Evolutionary conservation across 2,888 invertebrate species (phyloP).

Genomic region (Eupithecia subumbrata): DNA sequence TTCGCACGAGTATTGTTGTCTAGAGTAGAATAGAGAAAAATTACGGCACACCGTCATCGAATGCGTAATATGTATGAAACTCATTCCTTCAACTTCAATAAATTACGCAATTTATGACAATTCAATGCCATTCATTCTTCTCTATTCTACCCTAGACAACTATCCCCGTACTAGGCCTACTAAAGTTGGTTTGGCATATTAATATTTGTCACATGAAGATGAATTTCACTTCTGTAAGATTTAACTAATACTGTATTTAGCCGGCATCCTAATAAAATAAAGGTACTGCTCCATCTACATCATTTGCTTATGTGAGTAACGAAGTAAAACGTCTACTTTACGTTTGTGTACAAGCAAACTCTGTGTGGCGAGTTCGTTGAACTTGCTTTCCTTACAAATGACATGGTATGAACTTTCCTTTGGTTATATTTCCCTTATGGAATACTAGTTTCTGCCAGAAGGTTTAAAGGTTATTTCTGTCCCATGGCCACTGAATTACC

Average conservation of each 20-base stretch:
- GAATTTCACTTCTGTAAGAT: not conserved
- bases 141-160: no score
- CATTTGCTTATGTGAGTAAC: constrained; percentile 34
- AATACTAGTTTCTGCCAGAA: not conserved
- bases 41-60: no score
- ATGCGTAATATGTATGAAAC: no score
- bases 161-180: no score
- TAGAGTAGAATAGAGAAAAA: no score
- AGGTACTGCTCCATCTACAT: constrained; percentile 34
- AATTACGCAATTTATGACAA: no score
- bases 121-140: no score
- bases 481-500: no score
- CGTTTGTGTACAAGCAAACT: constrained; percentile 17
- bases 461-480: no score
- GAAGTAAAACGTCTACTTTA: constrained; percentile 34
- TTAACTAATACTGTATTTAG: not conserved
- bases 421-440: not conserved
- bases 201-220: not conserved
- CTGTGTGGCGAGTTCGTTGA: constrained; percentile 12
- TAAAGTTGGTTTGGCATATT: not conserved
- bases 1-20: no score
- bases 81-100: no score
- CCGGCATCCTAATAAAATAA: constrained; percentile 35
- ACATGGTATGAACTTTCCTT: not conserved
- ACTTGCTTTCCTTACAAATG: constrained; percentile 28